Percentiles rank a stretch among this genome's conserved stretches.
Conservation (phyloP, 2,113 vertebrate species). For the Aspidoscelis tigris region DNA sequence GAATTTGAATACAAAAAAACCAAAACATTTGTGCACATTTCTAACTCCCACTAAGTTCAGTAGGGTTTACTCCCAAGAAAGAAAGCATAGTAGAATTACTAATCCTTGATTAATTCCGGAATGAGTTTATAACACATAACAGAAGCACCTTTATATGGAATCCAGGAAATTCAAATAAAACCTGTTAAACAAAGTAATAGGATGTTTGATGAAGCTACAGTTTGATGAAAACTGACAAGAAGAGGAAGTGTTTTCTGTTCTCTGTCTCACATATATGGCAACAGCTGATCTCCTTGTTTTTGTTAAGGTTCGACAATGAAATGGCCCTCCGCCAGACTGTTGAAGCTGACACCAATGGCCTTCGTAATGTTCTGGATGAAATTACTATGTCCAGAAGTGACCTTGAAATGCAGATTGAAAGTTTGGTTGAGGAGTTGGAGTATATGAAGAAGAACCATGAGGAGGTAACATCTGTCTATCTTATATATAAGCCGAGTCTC, state of each 20-base stretch:
- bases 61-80: not conserved
- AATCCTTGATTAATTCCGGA: not conserved
- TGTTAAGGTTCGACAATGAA: constrained; percentile 76
- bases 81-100: not conserved
- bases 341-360: constrained; percentile 76
- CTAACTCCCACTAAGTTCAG: not conserved
- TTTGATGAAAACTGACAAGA: not conserved
- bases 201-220: too few species aligned
- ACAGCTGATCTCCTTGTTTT: not conserved
- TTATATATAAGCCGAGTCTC: not conserved
- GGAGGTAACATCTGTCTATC: constrained; percentile 73
- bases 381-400: constrained; percentile 77
- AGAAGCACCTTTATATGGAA: not conserved
- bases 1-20: too few species aligned
- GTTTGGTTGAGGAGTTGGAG: constrained; percentile 91
- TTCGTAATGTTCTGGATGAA: constrained; percentile 79
- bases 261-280: not conserved
- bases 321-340: constrained; percentile 77
- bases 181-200: not conserved
- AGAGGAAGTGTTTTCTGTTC: not conserved
- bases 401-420: constrained; percentile 81
- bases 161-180: not conserved
- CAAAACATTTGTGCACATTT: too few species aligned
- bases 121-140: not conserved
- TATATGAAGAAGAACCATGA: constrained; percentile 96